Base-by-base conservation (phyloP, 2,888 invertebrate genomes). In the Protonemura montana region DNA sequence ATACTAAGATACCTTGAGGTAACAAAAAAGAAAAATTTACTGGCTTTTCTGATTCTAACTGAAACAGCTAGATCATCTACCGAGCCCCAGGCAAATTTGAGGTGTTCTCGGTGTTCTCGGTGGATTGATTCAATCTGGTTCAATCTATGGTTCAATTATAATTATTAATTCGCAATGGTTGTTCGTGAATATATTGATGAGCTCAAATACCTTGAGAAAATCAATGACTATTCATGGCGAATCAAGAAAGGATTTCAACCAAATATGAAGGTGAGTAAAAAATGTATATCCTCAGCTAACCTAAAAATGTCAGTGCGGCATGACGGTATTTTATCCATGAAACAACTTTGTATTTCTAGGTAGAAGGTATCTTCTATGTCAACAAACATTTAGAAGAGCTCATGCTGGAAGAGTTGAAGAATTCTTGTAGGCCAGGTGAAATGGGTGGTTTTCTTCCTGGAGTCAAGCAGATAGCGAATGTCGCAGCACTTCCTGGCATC, bases 181-280 rank as follows among this genome's bases (percentile, higher is more conserved):
- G 97, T 98, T 0, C 93, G 98, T 84, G 94, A 94, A 87, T 99
- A 98, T 91, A 95, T 97, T 88, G 99, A 99, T 89, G 99, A 99
- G 91, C 92, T 98, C 29, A 94, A 97, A 90, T 99, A 96, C 91
- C 92, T 99, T 89, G 98, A 99, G 91, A 98, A 97, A 91, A 93
- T 98, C 2, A 95, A 94, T 89, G 94, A 96, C 21, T 93, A 95
- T 90, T 95, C 95, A 89, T 99, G 99, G 98, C 94, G 94, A 90
- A 99, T 99, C 88, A 99, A 99, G 90, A 99, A 97, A 91, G 99
- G 99, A 2, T 99, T 99, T 91, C 99, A 99, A 90, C 98, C 99
- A 0, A 99, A 99, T 90, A 99, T 99, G 99, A 98, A 98, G 90
- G 95, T 95, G 90, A 89, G 90, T 89, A 6, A 3, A 35, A 35